Percentiles rank a stretch among this genome's conserved stretches.
Conservation (phyloP, 2,888 invertebrate species). For the Tortricodes alternella region DNA sequence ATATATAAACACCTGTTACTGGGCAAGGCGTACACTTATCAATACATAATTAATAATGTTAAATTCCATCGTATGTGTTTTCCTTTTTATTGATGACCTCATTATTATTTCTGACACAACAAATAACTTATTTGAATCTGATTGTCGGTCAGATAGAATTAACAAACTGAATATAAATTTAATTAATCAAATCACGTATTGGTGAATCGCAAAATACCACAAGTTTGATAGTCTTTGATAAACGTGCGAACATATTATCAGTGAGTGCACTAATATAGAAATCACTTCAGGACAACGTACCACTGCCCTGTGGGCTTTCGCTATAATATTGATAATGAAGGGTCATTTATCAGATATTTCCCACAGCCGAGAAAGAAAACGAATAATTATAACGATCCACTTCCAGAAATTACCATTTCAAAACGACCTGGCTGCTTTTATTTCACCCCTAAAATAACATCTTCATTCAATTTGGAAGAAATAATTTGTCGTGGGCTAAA, state of each 20-base stretch:
- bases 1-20: constrained; percentile 23
- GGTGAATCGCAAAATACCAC: neutral
- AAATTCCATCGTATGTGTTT: constrained; percentile 11
- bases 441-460: constrained; percentile 52
- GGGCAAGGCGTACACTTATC: constrained; percentile 4
- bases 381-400: constrained; percentile 39
- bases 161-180: too few species aligned
- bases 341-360: constrained; percentile 17
- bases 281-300: too few species aligned
- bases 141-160: too few species aligned
- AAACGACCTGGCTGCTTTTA: constrained; percentile 50
- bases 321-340: neutral
- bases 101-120: neutral
- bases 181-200: too few species aligned
- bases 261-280: neutral
- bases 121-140: too few species aligned
- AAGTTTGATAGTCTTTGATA: neutral
- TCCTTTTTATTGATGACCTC: neutral
- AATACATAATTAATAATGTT: constrained; percentile 13
- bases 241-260: neutral
- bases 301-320: neutral
- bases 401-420: constrained; percentile 52
- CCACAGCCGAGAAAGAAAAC: constrained; percentile 10
- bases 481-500: constrained; percentile 59
- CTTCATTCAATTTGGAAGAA: constrained; percentile 56